These are phyloP conservation scores for Diabrotica undecimpunctata DNA, from an alignment of 1,140 invertebrate genomes.

Conservation along the genomic window DNA sequence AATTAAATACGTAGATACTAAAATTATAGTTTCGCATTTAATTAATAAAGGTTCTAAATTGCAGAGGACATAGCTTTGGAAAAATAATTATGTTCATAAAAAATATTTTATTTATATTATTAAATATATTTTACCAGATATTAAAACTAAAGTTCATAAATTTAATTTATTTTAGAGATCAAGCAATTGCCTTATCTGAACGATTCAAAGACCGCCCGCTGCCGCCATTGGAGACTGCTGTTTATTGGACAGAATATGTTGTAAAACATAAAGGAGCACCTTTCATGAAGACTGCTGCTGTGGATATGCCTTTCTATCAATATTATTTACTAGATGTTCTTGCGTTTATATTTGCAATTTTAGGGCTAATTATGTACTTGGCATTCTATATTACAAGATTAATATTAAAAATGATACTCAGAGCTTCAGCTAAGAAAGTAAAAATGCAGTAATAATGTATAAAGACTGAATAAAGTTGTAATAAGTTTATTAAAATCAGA, in stretches of 20 bases:
- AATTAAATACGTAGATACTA: too few relatives aligned
- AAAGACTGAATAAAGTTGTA: constrained; percentile 33
- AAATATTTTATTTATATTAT: too few relatives aligned
- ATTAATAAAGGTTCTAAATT: too few relatives aligned
- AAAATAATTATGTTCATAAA: too few relatives aligned
- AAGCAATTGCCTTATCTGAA: constrained; percentile 52
- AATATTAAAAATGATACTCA: background rate
- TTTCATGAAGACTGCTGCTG: constrained; percentile 54
- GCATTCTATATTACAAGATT: background rate
- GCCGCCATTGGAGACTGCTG: constrained; percentile 52
- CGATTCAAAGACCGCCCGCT: constrained; percentile 56
- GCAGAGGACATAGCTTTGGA: too few relatives aligned
- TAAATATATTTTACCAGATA: too few relatives aligned
- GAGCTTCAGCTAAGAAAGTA: too few relatives aligned
- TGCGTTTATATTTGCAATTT: constrained; percentile 26
- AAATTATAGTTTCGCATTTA: too few relatives aligned
- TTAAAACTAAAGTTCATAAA: too few relatives aligned
- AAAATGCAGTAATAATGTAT: constrained; percentile 16
- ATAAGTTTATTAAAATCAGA: too few relatives aligned
- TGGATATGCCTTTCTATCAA: constrained; percentile 57
- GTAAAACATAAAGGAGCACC: constrained; percentile 56
- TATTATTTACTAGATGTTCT: constrained; percentile 61
- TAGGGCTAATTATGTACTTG: background rate
- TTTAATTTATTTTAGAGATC: constrained; percentile 25
- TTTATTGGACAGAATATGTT: constrained; percentile 63